Conservation (phyloP, 2,797 vertebrate species). For the Myioborus melanocephalus region DNA sequence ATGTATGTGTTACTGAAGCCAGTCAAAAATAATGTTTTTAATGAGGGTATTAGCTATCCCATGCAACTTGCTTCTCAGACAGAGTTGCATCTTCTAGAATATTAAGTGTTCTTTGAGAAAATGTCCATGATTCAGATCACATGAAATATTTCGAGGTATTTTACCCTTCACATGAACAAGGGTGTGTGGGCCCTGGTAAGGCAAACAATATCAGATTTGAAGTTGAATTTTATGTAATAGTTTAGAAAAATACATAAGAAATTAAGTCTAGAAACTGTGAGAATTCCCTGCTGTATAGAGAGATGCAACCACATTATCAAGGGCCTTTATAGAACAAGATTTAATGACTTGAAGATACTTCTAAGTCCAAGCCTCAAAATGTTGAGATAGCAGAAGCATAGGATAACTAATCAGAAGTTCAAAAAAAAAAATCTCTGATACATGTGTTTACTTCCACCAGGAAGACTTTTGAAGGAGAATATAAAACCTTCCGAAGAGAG, state of each 20-base stretch:
- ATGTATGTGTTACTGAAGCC: not conserved
- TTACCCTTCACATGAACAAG: not conserved
- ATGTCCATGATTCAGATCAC: not conserved
- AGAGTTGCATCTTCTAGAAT: not conserved
- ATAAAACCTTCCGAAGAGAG: not conserved
- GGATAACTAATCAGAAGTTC: not conserved
- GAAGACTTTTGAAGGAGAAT: not conserved
- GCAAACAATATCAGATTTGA: not conserved
- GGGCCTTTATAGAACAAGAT: not conserved
- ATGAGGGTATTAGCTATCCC: not conserved
- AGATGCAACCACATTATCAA: not conserved
- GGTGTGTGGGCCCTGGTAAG: not conserved
- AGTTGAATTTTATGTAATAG: not conserved
- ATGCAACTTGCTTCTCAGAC: not conserved
- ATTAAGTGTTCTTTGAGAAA: not conserved
- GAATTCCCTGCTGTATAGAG: not conserved
- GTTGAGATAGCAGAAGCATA: not conserved
- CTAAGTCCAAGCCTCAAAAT: not conserved
- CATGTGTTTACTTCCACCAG: not conserved
- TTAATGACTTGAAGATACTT: not conserved
- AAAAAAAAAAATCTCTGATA: not conserved
- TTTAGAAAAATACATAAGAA: not conserved
- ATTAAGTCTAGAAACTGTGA: not conserved
- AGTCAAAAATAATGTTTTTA: not conserved
- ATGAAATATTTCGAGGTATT: not conserved